Percentiles rank a stretch among this genome's conserved stretches.
phyloP scores from a whole-genome alignment of 2,888 invertebrate genomes.

The Tinea trinotella region DNA sequence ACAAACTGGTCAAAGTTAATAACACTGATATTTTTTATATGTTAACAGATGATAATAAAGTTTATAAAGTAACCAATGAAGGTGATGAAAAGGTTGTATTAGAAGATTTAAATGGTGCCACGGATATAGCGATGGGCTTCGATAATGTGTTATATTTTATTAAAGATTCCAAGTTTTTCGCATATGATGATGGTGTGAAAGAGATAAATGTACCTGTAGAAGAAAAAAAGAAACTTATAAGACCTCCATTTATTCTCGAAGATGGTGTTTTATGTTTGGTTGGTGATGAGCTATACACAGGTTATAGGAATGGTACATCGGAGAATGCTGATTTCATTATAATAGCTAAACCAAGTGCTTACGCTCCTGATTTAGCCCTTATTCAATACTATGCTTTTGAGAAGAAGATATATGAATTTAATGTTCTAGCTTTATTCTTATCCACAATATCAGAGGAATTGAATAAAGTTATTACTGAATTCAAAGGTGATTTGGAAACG shows the following conservation, averaged over 20 bases:
- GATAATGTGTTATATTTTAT: conserved; percentile 41
- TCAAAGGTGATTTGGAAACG: not conserved
- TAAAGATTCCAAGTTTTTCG: not conserved
- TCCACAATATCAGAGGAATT: conserved; percentile 12
- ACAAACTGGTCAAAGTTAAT: conserved; percentile 37
- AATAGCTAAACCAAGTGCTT: conserved; percentile 37
- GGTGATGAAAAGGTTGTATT: conserved; percentile 41
- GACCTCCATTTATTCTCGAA: conserved; percentile 36
- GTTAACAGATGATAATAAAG: conserved; percentile 36
- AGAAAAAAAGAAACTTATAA: conserved; percentile 37
- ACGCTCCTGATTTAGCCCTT: conserved; percentile 36
- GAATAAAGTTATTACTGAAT: not conserved
- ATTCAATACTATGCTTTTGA: conserved; percentile 43
- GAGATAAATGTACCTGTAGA: conserved; percentile 15
- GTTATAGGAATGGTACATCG: conserved; percentile 36
- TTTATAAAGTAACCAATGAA: conserved; percentile 43
- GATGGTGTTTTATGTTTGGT: conserved; percentile 33
- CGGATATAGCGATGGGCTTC: conserved; percentile 42
- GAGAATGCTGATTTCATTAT: conserved; percentile 31
- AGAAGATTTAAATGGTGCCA: conserved; percentile 34
- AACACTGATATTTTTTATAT: conserved; percentile 38
- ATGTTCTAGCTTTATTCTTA: conserved; percentile 30
- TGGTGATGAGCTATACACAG: conserved; percentile 33
- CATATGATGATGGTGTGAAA: not conserved
- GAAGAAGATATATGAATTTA: conserved; percentile 50